Evolutionary conservation across 2,888 invertebrate genomes (phyloP).

Genomic region (Chalcosyrphus nemorum): DNA sequence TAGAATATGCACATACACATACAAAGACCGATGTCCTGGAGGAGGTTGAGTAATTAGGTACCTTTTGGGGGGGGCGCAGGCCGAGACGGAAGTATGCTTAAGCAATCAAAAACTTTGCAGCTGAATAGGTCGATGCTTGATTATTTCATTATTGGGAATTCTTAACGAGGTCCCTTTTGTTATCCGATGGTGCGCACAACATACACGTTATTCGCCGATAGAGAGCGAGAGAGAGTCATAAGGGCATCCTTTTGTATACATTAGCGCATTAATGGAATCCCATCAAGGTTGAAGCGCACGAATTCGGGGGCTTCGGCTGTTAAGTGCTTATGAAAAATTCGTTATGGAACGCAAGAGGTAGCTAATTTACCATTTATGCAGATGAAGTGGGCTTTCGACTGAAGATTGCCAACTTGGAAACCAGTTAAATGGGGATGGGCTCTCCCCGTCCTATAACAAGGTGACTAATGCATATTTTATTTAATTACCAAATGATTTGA

Average conservation of each 20-base stretch:
- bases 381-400: slow-evolving; percentile 33
- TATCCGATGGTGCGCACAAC: slow-evolving; percentile 9
- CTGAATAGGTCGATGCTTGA: slow-evolving; percentile 66
- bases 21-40: slow-evolving; percentile 46
- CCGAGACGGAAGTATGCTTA: not conserved
- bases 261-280: slow-evolving; percentile 44
- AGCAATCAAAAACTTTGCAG: slow-evolving; percentile 54
- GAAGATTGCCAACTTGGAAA: slow-evolving; percentile 11
- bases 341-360: slow-evolving; percentile 34
- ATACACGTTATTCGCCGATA: slow-evolving; percentile 9
- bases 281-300: slow-evolving; percentile 22
- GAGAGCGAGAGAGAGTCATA: slow-evolving; percentile 43
- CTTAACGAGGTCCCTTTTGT: slow-evolving; percentile 51
- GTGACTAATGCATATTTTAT: slow-evolving; percentile 52
- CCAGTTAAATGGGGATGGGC: not conserved
- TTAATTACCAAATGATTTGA: slow-evolving; percentile 42
- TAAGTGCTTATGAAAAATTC: slow-evolving; percentile 61
- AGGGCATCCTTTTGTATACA: slow-evolving; percentile 54
- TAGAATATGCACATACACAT: slow-evolving; percentile 61
- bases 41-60: slow-evolving; percentile 51
- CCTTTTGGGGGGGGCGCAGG: not conserved
- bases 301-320: slow-evolving; percentile 31
- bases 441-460: slow-evolving; percentile 5
- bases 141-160: slow-evolving; percentile 69
- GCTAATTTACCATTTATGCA: slow-evolving; percentile 61